Evolutionary conservation across 2,797 vertebrate species (phyloP), one percentile per base, ranked within the genome.

Genomic region (Sebastes itinus): DNA sequence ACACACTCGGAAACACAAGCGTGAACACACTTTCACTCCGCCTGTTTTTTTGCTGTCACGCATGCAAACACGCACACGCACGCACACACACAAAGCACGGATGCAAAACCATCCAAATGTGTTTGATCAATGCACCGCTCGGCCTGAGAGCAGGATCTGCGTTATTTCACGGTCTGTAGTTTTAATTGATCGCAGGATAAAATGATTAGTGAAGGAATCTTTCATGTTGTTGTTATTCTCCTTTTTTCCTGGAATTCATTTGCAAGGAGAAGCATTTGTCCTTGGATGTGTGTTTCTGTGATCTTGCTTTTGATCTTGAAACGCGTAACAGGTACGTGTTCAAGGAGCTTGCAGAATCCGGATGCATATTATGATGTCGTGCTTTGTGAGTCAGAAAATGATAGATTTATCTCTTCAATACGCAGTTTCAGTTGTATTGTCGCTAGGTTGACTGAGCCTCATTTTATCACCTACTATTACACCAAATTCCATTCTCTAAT

Each of bases 161-260:
- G 87, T 94, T 92, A 94, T 94, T 95, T 95, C 89, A 94, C 88
- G 91, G 87, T 93, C 88, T 81, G 86, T 75, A 81, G 84, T 88
- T 93, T 78, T 89, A 89, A 95, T 94, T 94, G 94, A 95, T 95
- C 49, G 52, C 75, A 76, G 82, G 86, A 94, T 94, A 84, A 94
- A 94, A 94, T 92, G 89, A 93, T 94, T 91, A 91, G 85, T 84
- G 82, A 82, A 78, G 82, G 87, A 91, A 90, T 92, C 87, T 87
- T 91, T 91, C 81, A 75, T 82, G 81, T 84, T 23, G 9, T 75
- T 35, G 28, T 85, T 90, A 56, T 85, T 87, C 87, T 82, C 67
- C 72, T 68, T 79, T 83, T 75, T 11, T 87, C 74, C 67, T 81
- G 68, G 73, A 89, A 82, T 80, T 82, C 22, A 66, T 83, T 63